Percentiles rank a stretch among this genome's conserved stretches.
Conservation (phyloP, 1,140 invertebrate genomes). For the Lordiphosa collinella region DNA sequence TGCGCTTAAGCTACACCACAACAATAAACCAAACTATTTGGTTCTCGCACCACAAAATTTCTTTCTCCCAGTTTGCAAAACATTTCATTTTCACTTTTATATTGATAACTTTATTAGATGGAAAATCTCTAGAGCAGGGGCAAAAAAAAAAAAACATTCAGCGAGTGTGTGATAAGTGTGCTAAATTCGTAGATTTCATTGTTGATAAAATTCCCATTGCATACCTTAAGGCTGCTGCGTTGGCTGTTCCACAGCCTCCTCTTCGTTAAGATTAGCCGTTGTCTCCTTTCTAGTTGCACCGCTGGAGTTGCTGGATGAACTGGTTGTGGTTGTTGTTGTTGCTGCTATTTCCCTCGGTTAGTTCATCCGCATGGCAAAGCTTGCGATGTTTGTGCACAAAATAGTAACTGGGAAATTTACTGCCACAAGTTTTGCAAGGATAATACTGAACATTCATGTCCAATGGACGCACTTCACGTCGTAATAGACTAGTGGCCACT, state of each 20-base stretch:
- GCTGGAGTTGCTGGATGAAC: conserved; percentile 13
- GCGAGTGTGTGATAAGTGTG: conserved; percentile 14
- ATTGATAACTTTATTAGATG: conserved; percentile 16
- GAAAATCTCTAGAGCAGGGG: conserved; percentile 17
- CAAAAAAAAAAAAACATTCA: conserved; percentile 35
- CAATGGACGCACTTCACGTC: conserved; percentile 83
- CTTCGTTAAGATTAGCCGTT: neutral
- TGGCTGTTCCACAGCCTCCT: too few species aligned
- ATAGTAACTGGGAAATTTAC: conserved; percentile 95
- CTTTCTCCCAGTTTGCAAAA: too few species aligned
- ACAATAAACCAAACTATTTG: too few species aligned
- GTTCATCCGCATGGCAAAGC: conserved; percentile 87
- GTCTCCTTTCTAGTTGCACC: conserved; percentile 24
- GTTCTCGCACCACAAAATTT: too few species aligned
- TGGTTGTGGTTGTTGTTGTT: conserved; percentile 17
- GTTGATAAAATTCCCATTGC: conserved; percentile 4
- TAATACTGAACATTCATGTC: conserved; percentile 94
- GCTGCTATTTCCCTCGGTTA: conserved; percentile 17
- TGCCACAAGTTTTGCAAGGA: conserved; percentile 94
- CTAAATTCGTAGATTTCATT: conserved; percentile 45
- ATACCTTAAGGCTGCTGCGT: conserved; percentile 22
- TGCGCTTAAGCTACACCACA: too few species aligned
- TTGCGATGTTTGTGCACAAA: conserved; percentile 95
- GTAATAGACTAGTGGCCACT: conserved; percentile 24
- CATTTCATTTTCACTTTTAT: neutral